Conservation (phyloP, 2,113 vertebrate genomes). For the Perognathus longimembris region DNA sequence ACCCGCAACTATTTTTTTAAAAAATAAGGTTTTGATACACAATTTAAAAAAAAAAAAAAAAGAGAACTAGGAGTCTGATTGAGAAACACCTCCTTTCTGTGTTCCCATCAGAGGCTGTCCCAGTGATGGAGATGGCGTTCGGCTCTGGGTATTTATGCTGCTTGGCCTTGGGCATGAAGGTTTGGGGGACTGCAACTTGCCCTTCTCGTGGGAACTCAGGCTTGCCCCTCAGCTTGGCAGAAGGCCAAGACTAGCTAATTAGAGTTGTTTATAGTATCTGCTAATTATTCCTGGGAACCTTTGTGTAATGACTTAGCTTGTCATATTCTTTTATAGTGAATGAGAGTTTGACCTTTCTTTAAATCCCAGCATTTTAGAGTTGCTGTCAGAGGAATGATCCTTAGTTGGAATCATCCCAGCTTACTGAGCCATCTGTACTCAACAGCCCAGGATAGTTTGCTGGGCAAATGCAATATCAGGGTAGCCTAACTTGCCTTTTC, state of each 20-base stretch:
- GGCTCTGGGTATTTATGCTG: conserved; percentile 15
- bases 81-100: neutral
- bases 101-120: neutral
- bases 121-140: neutral
- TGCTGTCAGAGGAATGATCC: conserved; percentile 18
- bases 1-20: too few species aligned
- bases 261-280: conserved; percentile 51
- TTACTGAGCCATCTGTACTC: neutral
- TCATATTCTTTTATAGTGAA: conserved; percentile 35
- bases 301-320: conserved; percentile 53
- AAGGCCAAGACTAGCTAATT: conserved; percentile 58
- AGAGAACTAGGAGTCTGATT: neutral
- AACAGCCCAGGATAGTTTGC: neutral
- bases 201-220: conserved; percentile 10
- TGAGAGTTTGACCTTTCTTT: conserved; percentile 60
- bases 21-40: neutral
- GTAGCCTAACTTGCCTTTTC: neutral
- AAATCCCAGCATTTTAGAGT: conserved; percentile 48
- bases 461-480: neutral
- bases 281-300: conserved; percentile 65
- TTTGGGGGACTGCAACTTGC: neutral
- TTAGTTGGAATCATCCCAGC: neutral
- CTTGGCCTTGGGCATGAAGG: neutral
- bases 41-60: neutral
- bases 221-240: conserved; percentile 34